Percentiles rank a stretch among this genome's conserved stretches.
phyloP scores from a whole-genome alignment of 2,797 vertebrate species.

The Sebastes wilsoni region DNA sequence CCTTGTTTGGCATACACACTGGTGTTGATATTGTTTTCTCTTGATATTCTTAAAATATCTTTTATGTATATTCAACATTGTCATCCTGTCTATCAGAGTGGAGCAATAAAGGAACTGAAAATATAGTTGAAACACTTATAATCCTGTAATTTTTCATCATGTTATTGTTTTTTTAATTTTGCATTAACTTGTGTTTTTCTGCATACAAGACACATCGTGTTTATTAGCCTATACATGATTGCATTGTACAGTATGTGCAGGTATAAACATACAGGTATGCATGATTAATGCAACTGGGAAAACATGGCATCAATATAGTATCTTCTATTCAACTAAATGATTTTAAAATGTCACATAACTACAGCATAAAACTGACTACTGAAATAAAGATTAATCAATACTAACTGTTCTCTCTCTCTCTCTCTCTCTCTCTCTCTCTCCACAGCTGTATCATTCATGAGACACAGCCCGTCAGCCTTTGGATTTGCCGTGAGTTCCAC shows the following conservation, averaged over 20 bases:
- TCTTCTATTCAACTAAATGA: not conserved
- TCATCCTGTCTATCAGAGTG: not conserved
- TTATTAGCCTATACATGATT: not conserved
- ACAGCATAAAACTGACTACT: not conserved
- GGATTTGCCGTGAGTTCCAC: constrained; percentile 96
- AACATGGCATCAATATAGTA: not conserved
- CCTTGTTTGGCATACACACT: not conserved
- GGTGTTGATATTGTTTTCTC: not conserved
- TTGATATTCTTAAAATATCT: not conserved
- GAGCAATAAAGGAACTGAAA: not conserved
- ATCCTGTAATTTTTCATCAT: not conserved
- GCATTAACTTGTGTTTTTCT: not conserved
- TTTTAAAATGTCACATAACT: not conserved
- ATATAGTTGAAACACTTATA: not conserved
- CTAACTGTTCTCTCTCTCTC: constrained; percentile 37
- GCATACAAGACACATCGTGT: not conserved
- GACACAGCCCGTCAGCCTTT: constrained; percentile 97
- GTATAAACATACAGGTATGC: not conserved
- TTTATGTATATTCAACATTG: not conserved
- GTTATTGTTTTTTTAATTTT: not conserved
- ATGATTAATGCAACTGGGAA: not conserved
- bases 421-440: constrained; percentile 36
- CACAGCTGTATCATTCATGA: constrained; percentile 96
- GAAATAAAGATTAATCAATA: not conserved
- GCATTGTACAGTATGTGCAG: not conserved